These are phyloP conservation scores for Rhinichthys osculus DNA, from an alignment of 2,797 vertebrate genomes.

Conservation along the genomic window DNA sequence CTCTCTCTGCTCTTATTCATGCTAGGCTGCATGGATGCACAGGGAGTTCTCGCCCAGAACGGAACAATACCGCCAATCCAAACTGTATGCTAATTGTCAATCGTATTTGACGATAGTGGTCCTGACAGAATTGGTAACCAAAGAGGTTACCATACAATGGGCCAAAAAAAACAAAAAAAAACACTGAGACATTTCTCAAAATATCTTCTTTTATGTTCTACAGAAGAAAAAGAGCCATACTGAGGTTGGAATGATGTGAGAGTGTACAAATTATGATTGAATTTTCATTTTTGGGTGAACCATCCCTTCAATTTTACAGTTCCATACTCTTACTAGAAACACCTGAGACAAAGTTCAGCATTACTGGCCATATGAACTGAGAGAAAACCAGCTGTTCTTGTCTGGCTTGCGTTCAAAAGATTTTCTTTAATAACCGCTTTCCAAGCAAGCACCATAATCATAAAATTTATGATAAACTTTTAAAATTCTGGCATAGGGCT, in stretches of 20 bases:
- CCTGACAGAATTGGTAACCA: not conserved
- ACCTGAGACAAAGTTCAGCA: slow-evolving; percentile 13
- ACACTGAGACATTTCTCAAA: not conserved
- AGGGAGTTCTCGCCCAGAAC: too few species aligned
- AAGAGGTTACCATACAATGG: too few species aligned
- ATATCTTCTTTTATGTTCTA: not conserved
- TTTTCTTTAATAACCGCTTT: slow-evolving; percentile 65
- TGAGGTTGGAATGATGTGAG: not conserved
- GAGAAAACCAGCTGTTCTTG: slow-evolving; percentile 69
- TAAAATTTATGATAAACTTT: slow-evolving; percentile 66
- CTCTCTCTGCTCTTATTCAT: too few species aligned
- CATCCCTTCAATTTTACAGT: not conserved
- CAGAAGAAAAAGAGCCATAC: not conserved
- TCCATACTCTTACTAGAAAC: not conserved
- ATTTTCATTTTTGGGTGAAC: not conserved
- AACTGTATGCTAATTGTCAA: too few species aligned
- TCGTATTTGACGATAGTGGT: too few species aligned
- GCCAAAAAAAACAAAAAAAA: not conserved
- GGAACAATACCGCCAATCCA: too few species aligned
- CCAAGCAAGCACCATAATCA: slow-evolving; percentile 60
- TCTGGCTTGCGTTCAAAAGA: slow-evolving; percentile 67
- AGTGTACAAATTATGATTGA: too few species aligned
- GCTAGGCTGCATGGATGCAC: too few species aligned
- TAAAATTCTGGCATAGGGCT: slow-evolving; percentile 60
- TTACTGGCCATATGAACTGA: slow-evolving; percentile 61